Evolutionary conservation across 2,888 invertebrate genomes (phyloP), one percentile per base, ranked within the genome.

Genomic region (Incurvaria masculella): DNA sequence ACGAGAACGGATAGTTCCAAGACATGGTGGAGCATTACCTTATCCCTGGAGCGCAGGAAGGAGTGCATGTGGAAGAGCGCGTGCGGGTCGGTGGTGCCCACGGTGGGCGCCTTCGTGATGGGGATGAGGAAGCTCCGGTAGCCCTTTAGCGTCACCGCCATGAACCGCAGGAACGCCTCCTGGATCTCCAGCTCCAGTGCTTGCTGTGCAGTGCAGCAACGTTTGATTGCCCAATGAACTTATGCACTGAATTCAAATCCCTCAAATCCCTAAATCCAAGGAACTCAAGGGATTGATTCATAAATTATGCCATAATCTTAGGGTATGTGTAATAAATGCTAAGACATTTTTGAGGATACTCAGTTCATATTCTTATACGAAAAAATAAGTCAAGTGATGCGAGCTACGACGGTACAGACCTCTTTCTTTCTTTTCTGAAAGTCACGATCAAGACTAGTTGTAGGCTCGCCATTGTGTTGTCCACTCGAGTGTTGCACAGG

Each of bases 81-180:
- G 59, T 90, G 89, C 0, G 96, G 94, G 75, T 98, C 98, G 0
- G 97, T 98, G 0, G 97, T 93, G 1, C 94, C 93, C 19, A 92
- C 87, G 0, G 93, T 93, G 0, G 97, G 97, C 4, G 94, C 94
- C 66, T 91, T 91, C 0, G 92, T 95, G 49, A 98, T 96, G 2
- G 97, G 97, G 57, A 94, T 83, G 51, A 98, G 81, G 67, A 85
- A 94, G 48, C 86, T 81, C 47, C 93, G 83, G 68, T 97, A 98
- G 0, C 96, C 97, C 64, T 91, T 92, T 53, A 98, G 70, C 49
- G 96, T 89, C 42, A 88, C 84, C 11, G 94, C 94, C 91, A 95
- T 98, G 65, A 97, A 99, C 47, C 94, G 86, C 21, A 99, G 80
- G 69, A 98, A 99, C 4, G 96, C 94, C 69, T 99, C 98, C 74